Percentiles rank a stretch among this genome's conserved stretches.
Conservation (phyloP, 2,888 invertebrate species). For the Sicus ferrugineus region DNA sequence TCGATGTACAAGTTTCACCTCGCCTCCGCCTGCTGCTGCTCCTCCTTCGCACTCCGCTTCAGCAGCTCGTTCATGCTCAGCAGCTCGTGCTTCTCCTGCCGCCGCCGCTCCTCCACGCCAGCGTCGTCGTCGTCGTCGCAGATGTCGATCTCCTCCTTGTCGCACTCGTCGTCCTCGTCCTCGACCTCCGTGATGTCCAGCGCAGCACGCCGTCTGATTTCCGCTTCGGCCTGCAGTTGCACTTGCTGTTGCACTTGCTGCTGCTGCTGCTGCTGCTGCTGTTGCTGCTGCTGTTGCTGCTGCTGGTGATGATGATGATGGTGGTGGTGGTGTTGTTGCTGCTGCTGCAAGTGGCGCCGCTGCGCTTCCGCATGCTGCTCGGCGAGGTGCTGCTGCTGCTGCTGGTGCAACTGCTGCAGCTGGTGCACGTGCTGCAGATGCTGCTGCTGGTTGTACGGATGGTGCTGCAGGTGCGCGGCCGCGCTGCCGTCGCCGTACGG, state of each 20-base stretch:
- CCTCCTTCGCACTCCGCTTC: slow-evolving; percentile 42
- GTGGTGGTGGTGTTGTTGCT: slow-evolving; percentile 51
- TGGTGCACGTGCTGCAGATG: slow-evolving; percentile 56
- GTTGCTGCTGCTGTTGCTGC: slow-evolving; percentile 42
- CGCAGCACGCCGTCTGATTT: slow-evolving; percentile 44
- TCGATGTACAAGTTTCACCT: slow-evolving; percentile 62
- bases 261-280: slow-evolving; percentile 44
- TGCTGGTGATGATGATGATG: slow-evolving; percentile 46
- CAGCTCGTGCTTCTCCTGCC: slow-evolving; percentile 29
- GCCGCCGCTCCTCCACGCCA: slow-evolving; percentile 48
- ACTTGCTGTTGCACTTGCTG: slow-evolving; percentile 40
- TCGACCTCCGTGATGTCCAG: slow-evolving; percentile 38
- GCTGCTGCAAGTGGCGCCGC: slow-evolving; percentile 45
- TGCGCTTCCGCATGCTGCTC: slow-evolving; percentile 47
- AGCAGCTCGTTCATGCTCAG: slow-evolving; percentile 29
- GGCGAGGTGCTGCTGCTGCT: slow-evolving; percentile 46
- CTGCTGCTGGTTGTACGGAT: slow-evolving; percentile 58
- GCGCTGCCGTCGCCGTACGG: slow-evolving; percentile 27
- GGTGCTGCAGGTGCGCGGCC: slow-evolving; percentile 50
- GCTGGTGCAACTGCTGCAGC: slow-evolving; percentile 51
- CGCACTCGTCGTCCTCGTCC: slow-evolving; percentile 48
- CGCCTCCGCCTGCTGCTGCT: slow-evolving; percentile 43
- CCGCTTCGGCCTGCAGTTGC: slow-evolving; percentile 41
- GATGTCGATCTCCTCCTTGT: slow-evolving; percentile 55
- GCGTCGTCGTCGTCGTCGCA: slow-evolving; percentile 57